Percentiles rank a stretch among this genome's conserved stretches.
phyloP scores from a whole-genome alignment of 2,797 vertebrate species.

The Sebastes steindachneri region DNA sequence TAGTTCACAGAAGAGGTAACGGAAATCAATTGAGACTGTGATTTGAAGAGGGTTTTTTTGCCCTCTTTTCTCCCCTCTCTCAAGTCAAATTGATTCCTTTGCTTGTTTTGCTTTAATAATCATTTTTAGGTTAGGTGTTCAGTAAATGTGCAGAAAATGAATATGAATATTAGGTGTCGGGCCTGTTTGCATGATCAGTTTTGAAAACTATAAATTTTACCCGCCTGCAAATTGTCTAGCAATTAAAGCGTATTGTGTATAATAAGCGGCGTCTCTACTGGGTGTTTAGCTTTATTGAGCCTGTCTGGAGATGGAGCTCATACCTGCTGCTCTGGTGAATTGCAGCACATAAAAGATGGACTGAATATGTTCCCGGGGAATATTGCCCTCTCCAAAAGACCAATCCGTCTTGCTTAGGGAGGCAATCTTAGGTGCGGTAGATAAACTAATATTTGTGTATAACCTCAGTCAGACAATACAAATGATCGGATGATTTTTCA shows the following conservation, averaged over 20 bases:
- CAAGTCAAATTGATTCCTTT: conserved; percentile 79
- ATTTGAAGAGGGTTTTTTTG: conserved; percentile 69
- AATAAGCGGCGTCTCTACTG: conserved; percentile 70
- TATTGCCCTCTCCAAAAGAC: too few relatives aligned
- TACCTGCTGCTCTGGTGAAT: too few relatives aligned
- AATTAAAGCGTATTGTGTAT: conserved; percentile 80
- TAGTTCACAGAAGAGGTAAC: conserved; percentile 72
- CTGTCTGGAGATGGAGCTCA: too few relatives aligned
- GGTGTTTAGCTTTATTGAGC: conserved; percentile 75
- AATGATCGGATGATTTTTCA: too few relatives aligned
- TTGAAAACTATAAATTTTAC: conserved; percentile 76
- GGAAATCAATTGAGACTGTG: conserved; percentile 83
- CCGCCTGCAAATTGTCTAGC: conserved; percentile 73
- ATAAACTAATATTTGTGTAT: too few relatives aligned
- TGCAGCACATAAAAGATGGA: too few relatives aligned
- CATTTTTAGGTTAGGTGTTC: conserved; percentile 75
- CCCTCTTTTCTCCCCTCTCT: conserved; percentile 26
- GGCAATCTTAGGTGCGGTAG: too few relatives aligned
- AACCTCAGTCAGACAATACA: too few relatives aligned
- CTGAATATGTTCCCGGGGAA: too few relatives aligned
- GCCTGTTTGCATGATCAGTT: conserved; percentile 67
- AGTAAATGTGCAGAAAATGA: conserved; percentile 75
- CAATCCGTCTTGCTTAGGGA: too few relatives aligned
- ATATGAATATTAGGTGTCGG: conserved; percentile 77
- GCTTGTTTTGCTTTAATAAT: conserved; percentile 85